These are phyloP conservation scores for Plumapathes pennacea DNA, from an alignment of 92 coral and sea anemone species.

Conservation along the genomic window DNA sequence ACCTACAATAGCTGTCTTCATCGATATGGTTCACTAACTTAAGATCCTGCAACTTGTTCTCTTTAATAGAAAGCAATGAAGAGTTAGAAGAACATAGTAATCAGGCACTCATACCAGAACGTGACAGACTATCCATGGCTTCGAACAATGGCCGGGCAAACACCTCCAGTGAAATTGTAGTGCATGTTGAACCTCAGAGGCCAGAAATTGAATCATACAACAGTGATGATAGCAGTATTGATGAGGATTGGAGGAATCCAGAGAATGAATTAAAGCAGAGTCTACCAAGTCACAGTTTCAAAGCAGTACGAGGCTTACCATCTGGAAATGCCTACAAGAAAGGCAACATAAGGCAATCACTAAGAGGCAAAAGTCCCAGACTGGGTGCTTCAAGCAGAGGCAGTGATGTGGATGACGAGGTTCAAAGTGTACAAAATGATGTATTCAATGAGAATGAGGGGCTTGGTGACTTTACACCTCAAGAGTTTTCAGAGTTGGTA, in stretches of 20 bases:
- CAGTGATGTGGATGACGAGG: constrained; percentile 10
- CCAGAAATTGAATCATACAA: constrained; percentile 4
- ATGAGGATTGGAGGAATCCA: constrained; percentile 36
- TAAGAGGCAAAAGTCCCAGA: constrained; percentile 32
- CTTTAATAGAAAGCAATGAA: too few relatives aligned
- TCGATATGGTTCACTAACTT: too few relatives aligned
- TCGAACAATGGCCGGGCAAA: background rate
- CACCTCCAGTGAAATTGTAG: constrained; percentile 21
- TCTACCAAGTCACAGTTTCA: constrained; percentile 77
- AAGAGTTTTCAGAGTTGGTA: constrained; percentile 66
- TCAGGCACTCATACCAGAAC: too few relatives aligned
- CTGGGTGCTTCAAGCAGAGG: constrained; percentile 33
- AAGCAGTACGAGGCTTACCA: constrained; percentile 76
- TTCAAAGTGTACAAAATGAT: background rate
- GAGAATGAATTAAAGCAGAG: constrained; percentile 36
- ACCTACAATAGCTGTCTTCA: too few relatives aligned
- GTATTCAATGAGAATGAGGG: constrained; percentile 59
- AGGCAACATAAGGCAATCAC: constrained; percentile 60
- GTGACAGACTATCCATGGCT: background rate
- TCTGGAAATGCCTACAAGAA: constrained; percentile 70
- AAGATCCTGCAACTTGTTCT: too few relatives aligned
- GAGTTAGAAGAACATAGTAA: too few relatives aligned
- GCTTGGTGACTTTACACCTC: constrained; percentile 55
- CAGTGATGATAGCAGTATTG: constrained; percentile 33
- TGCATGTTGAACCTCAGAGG: constrained; percentile 32